Base-by-base conservation (phyloP, 2,888 invertebrate genomes). In the Cosmopolites sordidus region DNA sequence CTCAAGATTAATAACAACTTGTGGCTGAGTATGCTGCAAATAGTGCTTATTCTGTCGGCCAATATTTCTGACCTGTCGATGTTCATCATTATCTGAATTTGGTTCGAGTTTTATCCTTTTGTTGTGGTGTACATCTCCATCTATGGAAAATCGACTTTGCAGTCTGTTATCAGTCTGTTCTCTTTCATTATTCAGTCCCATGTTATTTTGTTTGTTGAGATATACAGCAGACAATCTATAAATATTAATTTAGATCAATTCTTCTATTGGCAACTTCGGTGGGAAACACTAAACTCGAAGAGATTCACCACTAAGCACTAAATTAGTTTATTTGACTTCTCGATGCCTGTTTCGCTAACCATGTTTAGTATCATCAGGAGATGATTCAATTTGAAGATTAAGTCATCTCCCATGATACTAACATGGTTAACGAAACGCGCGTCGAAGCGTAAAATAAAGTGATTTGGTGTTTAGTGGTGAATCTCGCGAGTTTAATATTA, bases 1-100 rank as follows among this genome's bases (percentile, higher is more conserved):
- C 56, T 66, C 67, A 67, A 70, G 64, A 58, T 69, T 67, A 62
- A 69, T 66, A 60, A 64, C 60, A 59, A 64, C 59, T 52, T 66
- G 65, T 56, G 66, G 52, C 51, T 60, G 62, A 33, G 61, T 45
- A 44, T 59, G 52, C 41, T 58, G 60, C 30, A 50, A 52, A 47
- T 50, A 55, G 38, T 43, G 52, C 47, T 50, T 58, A 56, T 61
- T 65, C 60, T 62, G 63, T 62, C 64, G 63, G 57, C 64, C 60
- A 51, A 61, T 58, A 63, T 69, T 69, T 69, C 73, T 73, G 72
- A 73, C 72, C 72, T 73, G 73, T 63, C 72, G 73, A 58, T 64
- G 69, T 56, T 73, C 72, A 60, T 70, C 70, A 14, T 61, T 64
- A 51, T 71, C 72, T n/a, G 62, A 64, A 49, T 62, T 66, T n/a